Conservation (phyloP, 2,113 vertebrate genomes). For the Ancistrus triradiatus region DNA sequence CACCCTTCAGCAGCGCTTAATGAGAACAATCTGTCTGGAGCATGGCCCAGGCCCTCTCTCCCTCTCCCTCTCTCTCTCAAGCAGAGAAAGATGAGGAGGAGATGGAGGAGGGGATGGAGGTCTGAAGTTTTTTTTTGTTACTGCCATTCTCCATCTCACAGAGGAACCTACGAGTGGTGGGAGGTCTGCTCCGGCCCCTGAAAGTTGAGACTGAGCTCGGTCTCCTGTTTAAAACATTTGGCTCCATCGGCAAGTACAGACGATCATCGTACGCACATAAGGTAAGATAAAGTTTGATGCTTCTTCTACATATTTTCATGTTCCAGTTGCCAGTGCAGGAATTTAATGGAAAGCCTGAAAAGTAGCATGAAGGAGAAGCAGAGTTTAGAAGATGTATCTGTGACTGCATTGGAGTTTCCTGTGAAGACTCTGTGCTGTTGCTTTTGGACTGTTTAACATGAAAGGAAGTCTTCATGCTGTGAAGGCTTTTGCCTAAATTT, state of each 20-base stretch:
- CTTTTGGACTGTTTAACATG: constrained; percentile 23
- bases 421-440: constrained; percentile 26
- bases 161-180: constrained; percentile 56
- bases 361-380: constrained; percentile 14
- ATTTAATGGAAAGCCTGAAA: not conserved
- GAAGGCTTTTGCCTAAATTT: constrained; percentile 8
- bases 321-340: not conserved
- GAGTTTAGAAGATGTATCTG: not conserved
- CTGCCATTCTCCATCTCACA: constrained; percentile 18
- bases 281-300: constrained; percentile 11
- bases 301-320: not conserved
- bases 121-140: constrained; percentile 18
- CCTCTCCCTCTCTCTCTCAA: constrained; percentile 36
- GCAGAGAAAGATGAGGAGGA: constrained; percentile 45
- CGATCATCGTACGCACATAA: not conserved
- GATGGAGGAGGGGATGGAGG: constrained; percentile 12
- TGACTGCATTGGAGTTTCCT: constrained; percentile 33
- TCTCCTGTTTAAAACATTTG: constrained; percentile 5
- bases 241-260: too few species aligned
- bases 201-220: not conserved
- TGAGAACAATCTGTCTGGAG: constrained; percentile 85
- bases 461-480: constrained; percentile 9
- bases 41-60: constrained; percentile 51
- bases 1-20: constrained; percentile 72
- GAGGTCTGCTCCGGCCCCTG: constrained; percentile 42